Evolutionary conservation across 2,113 vertebrate species (phyloP), one percentile per base, ranked within the genome.

Genomic region (Cheirogaleus medius): DNA sequence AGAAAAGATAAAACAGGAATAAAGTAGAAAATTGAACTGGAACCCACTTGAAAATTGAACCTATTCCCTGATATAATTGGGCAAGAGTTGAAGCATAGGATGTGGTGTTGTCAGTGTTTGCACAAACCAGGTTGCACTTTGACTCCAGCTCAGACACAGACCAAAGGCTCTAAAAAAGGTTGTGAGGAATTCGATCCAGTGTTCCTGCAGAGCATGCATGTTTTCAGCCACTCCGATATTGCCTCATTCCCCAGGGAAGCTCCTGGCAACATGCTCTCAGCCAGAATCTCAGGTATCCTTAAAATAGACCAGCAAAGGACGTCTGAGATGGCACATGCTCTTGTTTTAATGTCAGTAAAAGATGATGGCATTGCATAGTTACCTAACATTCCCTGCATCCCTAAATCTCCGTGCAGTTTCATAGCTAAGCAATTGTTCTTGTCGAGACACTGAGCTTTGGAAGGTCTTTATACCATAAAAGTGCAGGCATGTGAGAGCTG

Each of bases 21-120:
- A 83, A 80, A 66, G 74, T 44, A 97, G 83, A 91, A 96, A 95
- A 82, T 44, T 52, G 42, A 92, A 82, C 89, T 89, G 49, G 20
- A 63, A 63, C 60, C 4, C 60, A 63, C 60, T 63, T 63, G 27
- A 63, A 63, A 29, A 63, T 63, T 63, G 60, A 63, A 63, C 60
- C 12, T 4, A 29, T 63, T 63, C 60, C 7, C 58, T 87, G 80
- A 32, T 64, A 69, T 34, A 49, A 58, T n/a, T 73, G 15, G n/a
- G 49, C 18, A 71, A 77, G 34, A 73, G 66, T 6, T 42, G 54
- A 64, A 68, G 52, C 63, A 34, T 0, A 64, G 39, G 6, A 3
- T 37, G 13, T 17, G 29, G 3, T n/a, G 8, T 7, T 39, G 5
- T 27, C 54, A 8, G 32, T 37, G 8, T 64, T 71, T 47, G 8